Conservation (phyloP, 2,888 invertebrate genomes). For the Mactromeris polynyma region DNA sequence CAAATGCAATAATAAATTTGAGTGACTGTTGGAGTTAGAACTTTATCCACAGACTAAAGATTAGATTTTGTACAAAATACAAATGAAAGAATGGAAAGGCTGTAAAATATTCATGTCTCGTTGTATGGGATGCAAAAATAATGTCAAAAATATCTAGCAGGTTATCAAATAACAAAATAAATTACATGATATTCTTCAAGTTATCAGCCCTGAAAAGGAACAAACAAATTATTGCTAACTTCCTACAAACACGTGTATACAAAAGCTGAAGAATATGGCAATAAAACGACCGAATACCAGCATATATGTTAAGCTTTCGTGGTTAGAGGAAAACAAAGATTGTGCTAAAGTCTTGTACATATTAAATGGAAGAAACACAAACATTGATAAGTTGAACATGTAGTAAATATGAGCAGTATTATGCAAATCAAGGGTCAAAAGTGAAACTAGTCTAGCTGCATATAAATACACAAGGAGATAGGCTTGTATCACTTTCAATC, state of each 20-base stretch:
- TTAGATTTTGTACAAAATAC: no score
- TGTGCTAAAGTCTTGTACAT: not conserved
- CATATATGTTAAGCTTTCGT: not conserved
- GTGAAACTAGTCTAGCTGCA: no score
- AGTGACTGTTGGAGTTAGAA: no score
- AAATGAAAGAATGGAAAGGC: no score
- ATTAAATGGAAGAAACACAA: not conserved
- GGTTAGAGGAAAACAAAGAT: not conserved
- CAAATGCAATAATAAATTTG: no score
- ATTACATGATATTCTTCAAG: constrained; percentile 6
- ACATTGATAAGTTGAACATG: not conserved
- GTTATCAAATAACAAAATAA: not conserved
- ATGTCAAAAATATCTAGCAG: not conserved
- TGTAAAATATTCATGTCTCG: not conserved
- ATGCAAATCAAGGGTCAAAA: not conserved
- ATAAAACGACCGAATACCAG: not conserved
- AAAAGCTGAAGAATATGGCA: not conserved
- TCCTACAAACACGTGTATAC: not conserved
- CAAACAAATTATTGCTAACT: not conserved
- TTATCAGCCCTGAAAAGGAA: not conserved
- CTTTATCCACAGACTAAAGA: no score
- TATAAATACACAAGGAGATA: no score
- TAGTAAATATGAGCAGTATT: not conserved
- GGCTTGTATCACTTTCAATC: no score
- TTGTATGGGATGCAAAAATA: constrained; percentile 5